Evolutionary conservation across 2,888 invertebrate genomes (phyloP).

Genomic region (Synanthedon formicaeformis): DNA sequence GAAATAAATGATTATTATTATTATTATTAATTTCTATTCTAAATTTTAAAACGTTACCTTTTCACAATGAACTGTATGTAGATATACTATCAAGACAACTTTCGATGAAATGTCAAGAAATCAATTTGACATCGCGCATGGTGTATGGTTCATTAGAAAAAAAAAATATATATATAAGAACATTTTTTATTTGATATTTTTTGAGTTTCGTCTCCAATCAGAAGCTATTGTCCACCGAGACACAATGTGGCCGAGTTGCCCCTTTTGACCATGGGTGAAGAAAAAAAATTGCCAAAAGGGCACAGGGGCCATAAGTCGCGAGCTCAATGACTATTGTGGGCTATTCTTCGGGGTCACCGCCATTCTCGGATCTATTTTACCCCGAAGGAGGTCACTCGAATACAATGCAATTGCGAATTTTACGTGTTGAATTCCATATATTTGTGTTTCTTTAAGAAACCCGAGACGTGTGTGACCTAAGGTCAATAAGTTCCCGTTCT

Average conservation of each 20-base stretch:
- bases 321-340: constrained; percentile 13
- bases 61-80: no score
- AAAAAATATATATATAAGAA: no score
- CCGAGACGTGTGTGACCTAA: constrained; percentile 52
- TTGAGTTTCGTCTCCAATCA: constrained; percentile 47
- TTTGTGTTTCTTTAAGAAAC: constrained; percentile 41
- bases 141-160: no score
- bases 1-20: no score
- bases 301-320: constrained; percentile 41
- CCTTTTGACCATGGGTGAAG: constrained; percentile 45
- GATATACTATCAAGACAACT: no score
- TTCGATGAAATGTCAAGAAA: no score
- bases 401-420: constrained; percentile 29
- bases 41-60: no score
- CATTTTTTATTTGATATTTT: constrained; percentile 15
- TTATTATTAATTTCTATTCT: no score
- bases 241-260: constrained; percentile 36
- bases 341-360: constrained; percentile 28
- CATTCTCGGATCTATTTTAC: constrained; percentile 14
- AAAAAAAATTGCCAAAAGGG: constrained; percentile 21
- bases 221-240: constrained; percentile 42
- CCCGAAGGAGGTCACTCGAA: constrained; percentile 13
- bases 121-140: no score
- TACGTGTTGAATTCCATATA: constrained; percentile 32
- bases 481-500: constrained; percentile 26